A percentile compares a stretch with the other conserved stretches of the same genome.
Evolutionary conservation across 2,888 invertebrate species (phyloP).

Genomic region (Polydrusus pterygomalis): DNA sequence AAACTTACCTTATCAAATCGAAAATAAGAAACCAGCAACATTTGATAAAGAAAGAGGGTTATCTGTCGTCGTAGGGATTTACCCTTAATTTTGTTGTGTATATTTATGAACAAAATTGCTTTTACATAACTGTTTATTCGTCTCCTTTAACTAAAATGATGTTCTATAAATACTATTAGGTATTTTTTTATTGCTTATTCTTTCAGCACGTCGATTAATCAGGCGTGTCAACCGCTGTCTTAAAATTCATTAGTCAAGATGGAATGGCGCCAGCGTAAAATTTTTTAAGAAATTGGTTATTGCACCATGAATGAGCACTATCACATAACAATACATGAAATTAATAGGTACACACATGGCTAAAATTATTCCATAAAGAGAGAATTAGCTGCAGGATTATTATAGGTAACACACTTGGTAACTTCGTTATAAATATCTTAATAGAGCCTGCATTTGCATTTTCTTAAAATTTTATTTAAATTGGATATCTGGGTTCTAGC

Average conservation of each 20-base stretch:
- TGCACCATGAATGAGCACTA: conserved; percentile 12
- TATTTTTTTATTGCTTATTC: conserved; percentile 35
- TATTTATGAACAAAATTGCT: not conserved
- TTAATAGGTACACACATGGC: not conserved
- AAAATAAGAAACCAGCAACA: too few species aligned
- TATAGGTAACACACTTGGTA: too few species aligned
- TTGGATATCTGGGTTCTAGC: too few species aligned
- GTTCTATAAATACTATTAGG: conserved; percentile 23
- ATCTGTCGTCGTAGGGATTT: too few species aligned
- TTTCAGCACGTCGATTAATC: conserved; percentile 41
- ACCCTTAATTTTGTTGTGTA: not conserved
- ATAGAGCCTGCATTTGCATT: too few species aligned
- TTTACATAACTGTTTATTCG: conserved; percentile 7
- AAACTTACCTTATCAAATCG: too few species aligned
- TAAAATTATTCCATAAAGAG: not conserved
- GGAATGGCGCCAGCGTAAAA: conserved; percentile 38
- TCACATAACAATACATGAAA: not conserved
- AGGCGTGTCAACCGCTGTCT: conserved; percentile 45
- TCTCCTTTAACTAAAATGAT: not conserved
- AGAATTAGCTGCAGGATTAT: not conserved
- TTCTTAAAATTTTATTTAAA: too few species aligned
- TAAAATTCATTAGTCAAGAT: conserved; percentile 47
- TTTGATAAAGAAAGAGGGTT: too few species aligned
- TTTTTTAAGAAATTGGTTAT: conserved; percentile 35
- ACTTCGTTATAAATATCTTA: too few species aligned